A percentile compares a stretch with the other conserved stretches of the same genome.
Conservation (phyloP, 1,140 invertebrate genomes). For the Diprion similis region DNA sequence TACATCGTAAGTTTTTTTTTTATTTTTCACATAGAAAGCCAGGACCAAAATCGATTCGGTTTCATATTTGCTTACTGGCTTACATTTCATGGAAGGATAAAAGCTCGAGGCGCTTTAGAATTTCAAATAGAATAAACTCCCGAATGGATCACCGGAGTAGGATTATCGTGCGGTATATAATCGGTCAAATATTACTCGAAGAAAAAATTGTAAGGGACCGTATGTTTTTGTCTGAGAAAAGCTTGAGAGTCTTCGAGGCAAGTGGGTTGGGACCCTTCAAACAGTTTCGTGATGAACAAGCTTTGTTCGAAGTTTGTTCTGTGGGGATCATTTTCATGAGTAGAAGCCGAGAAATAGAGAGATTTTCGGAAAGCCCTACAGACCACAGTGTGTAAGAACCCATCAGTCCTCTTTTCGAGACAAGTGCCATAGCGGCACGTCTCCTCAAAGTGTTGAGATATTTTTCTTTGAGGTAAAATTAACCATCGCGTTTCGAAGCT, state of each 20-base stretch:
- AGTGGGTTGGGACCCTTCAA: neutral
- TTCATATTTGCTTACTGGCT: neutral
- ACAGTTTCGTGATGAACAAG: neutral
- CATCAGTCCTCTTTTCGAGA: too few relatives aligned
- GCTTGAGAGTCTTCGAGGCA: neutral
- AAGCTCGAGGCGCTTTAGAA: neutral
- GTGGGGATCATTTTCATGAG: neutral
- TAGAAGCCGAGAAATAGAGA: neutral
- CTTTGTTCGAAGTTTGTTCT: neutral
- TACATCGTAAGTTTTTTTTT: too few relatives aligned
- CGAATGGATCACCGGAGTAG: neutral
- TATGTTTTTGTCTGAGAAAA: neutral
- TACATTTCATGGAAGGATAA: neutral
- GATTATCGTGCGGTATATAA: neutral
- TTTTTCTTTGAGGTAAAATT: too few relatives aligned
- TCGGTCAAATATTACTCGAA: neutral
- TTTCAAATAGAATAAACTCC: neutral
- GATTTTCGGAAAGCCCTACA: neutral
- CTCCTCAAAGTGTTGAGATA: too few relatives aligned
- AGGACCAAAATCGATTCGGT: neutral
- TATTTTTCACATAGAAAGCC: too few relatives aligned
- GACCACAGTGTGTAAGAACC: too few relatives aligned
- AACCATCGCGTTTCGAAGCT: too few relatives aligned
- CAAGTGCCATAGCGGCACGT: too few relatives aligned
- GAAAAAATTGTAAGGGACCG: neutral